Percentiles rank a stretch among this genome's conserved stretches.
phyloP scores from a whole-genome alignment of 2,888 invertebrate genomes.

The Synanthedon formicaeformis region DNA sequence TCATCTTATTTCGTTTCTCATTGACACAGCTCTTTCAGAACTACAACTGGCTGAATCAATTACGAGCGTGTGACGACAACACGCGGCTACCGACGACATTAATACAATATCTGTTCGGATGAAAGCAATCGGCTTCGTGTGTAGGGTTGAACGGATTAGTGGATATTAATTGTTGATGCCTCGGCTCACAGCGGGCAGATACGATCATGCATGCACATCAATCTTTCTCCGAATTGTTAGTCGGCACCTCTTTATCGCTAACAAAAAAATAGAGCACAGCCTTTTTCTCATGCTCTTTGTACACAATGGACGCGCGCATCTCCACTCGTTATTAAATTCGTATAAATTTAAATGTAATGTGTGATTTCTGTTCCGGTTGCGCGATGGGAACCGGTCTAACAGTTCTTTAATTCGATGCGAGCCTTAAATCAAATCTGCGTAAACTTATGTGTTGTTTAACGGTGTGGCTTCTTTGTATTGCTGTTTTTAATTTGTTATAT shows the following conservation, averaged over 20 bases:
- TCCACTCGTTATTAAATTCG: slow-evolving; percentile 68
- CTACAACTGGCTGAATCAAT: slow-evolving; percentile 63
- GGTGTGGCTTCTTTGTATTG: too few species aligned
- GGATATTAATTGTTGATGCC: slow-evolving; percentile 56
- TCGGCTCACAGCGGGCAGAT: slow-evolving; percentile 53
- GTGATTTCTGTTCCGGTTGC: slow-evolving; percentile 65
- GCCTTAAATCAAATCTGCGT: too few species aligned
- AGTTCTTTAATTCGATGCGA: slow-evolving; percentile 26
- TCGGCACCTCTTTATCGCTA: slow-evolving; percentile 65
- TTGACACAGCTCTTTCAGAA: slow-evolving; percentile 49
- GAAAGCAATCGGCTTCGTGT: slow-evolving; percentile 28
- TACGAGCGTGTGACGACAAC: slow-evolving; percentile 52
- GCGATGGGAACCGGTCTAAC: slow-evolving; percentile 58
- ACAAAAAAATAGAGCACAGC: slow-evolving; percentile 47
- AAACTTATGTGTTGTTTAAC: too few species aligned
- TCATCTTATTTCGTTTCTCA: slow-evolving; percentile 57
- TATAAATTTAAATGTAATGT: slow-evolving; percentile 69
- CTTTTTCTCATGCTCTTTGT: slow-evolving; percentile 56
- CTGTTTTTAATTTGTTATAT: too few species aligned
- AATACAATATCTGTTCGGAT: slow-evolving; percentile 9
- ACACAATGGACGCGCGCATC: slow-evolving; percentile 54
- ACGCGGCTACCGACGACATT: slow-evolving; percentile 42
- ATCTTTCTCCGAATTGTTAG: slow-evolving; percentile 55
- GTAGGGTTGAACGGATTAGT: slow-evolving; percentile 55
- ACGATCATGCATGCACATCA: slow-evolving; percentile 55